These are phyloP conservation scores for Aplochiton taeniatus DNA, from an alignment of 2,797 vertebrate genomes.

Conservation along the genomic window DNA sequence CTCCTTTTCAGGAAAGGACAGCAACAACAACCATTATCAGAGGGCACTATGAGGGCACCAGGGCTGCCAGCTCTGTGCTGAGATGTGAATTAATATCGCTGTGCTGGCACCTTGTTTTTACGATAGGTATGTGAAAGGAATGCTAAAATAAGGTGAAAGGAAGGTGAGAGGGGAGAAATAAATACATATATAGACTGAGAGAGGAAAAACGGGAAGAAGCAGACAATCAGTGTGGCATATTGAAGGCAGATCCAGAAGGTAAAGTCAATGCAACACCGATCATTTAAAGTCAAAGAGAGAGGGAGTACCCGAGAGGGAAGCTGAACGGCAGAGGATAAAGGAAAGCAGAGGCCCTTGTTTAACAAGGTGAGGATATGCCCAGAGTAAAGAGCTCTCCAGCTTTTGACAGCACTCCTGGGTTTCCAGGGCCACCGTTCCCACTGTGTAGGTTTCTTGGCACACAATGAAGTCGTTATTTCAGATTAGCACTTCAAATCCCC, in stretches of 20 bases:
- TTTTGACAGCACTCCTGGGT: conserved; percentile 16
- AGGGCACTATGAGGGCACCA: no score
- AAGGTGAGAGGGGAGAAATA: no score
- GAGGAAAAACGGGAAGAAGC: background rate
- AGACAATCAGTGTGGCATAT: background rate
- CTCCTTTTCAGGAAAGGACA: no score
- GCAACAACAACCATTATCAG: no score
- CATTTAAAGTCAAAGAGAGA: background rate
- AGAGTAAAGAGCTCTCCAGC: conserved; percentile 21
- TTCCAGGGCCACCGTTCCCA: conserved; percentile 18
- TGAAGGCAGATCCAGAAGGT: background rate
- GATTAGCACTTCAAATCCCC: conserved; percentile 63
- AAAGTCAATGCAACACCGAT: conserved; percentile 1
- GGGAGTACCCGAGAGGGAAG: conserved; percentile 1
- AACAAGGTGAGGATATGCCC: conserved; percentile 12
- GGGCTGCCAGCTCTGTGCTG: no score
- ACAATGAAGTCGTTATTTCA: conserved; percentile 66
- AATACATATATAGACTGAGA: no score
- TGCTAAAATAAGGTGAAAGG: no score
- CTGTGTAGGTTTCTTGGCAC: conserved; percentile 43
- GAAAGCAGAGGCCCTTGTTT: background rate
- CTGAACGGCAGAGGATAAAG: background rate
- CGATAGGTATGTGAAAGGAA: no score
- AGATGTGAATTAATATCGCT: no score
- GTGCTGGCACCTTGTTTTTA: no score